Evolutionary conservation across 2,113 vertebrate genomes (phyloP).

Genomic region (Engraulis encrasicolus): DNA sequence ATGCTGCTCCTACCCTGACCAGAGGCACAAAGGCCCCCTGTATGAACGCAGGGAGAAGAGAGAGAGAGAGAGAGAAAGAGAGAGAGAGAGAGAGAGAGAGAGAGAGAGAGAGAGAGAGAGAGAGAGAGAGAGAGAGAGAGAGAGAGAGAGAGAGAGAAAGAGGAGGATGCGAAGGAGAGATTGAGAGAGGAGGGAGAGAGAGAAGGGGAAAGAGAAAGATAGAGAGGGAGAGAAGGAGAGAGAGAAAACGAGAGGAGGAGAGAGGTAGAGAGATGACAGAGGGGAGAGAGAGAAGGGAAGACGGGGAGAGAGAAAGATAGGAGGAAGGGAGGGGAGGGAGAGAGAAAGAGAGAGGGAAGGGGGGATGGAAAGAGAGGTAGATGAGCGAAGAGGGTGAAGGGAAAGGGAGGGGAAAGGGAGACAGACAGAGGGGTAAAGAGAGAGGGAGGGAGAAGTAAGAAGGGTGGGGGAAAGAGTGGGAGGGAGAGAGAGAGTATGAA

Average conservation of each 20-base stretch:
- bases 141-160: neutral
- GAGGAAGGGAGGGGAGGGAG: neutral
- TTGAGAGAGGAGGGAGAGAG: too few species aligned
- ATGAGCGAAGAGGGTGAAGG: too few species aligned
- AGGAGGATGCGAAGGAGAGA: too few species aligned
- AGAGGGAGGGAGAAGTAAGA: neutral
- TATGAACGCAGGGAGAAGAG: slow-evolving; percentile 49
- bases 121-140: neutral
- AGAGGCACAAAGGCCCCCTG: slow-evolving; percentile 66
- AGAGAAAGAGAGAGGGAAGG: too few species aligned
- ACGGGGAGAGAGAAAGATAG: too few species aligned
- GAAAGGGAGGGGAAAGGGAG: neutral
- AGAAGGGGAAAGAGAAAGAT: too few species aligned
- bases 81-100: neutral
- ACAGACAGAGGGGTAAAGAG: neutral
- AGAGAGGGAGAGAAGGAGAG: too few species aligned
- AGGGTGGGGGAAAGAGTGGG: neutral
- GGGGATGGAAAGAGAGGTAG: too few species aligned
- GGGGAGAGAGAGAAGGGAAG: slow-evolving; percentile 2
- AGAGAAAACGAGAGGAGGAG: too few species aligned
- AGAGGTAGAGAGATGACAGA: too few species aligned
- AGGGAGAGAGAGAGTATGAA: neutral
- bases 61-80: slow-evolving; percentile 36
- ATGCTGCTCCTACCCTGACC: slow-evolving; percentile 56
- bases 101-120: slow-evolving; percentile 7